Percentiles rank a stretch among this genome's conserved stretches.
These are phyloP conservation scores for Sminthurides bifidus DNA, from an alignment of 1,140 invertebrate species.

Conservation along the genomic window DNA sequence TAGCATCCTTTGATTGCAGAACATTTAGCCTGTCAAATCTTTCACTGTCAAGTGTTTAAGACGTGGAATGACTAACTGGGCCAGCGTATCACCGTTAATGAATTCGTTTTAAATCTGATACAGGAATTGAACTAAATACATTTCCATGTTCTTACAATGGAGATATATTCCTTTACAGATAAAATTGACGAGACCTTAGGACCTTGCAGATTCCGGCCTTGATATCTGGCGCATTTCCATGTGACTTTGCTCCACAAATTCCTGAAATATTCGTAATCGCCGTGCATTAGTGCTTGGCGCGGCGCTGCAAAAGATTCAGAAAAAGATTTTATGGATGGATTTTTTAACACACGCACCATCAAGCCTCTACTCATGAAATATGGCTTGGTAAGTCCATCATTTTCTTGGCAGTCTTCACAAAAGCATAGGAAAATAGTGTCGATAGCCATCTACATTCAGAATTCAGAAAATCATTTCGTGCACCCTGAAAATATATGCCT, in stretches of 20 bases:
- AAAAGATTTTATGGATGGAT: neutral
- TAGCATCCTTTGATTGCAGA: too few species aligned
- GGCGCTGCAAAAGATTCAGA: conserved; percentile 14
- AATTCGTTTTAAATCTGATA: too few species aligned
- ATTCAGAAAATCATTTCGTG: too few species aligned
- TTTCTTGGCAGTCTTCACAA: conserved; percentile 61
- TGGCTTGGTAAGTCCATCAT: conserved; percentile 56
- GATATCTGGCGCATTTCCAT: conserved; percentile 27
- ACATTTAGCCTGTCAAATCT: too few species aligned
- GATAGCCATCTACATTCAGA: conserved; percentile 56
- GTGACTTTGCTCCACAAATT: conserved; percentile 54
- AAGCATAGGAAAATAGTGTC: conserved; percentile 74
- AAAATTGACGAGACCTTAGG: too few species aligned
- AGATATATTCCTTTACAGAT: too few species aligned
- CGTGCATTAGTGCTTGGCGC: neutral
- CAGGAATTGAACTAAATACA: too few species aligned
- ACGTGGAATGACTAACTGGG: too few species aligned
- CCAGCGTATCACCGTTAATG: too few species aligned
- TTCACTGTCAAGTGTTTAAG: too few species aligned
- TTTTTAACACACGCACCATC: conserved; percentile 49
- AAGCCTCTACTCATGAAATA: conserved; percentile 64
- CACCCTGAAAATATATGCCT: conserved; percentile 2
- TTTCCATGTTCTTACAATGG: too few species aligned
- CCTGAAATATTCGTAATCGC: conserved; percentile 35
- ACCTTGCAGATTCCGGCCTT: too few species aligned